Percentiles rank a stretch among this genome's conserved stretches.
phyloP scores from a whole-genome alignment of 2,888 invertebrate genomes.

The Endotricha flammealis region DNA sequence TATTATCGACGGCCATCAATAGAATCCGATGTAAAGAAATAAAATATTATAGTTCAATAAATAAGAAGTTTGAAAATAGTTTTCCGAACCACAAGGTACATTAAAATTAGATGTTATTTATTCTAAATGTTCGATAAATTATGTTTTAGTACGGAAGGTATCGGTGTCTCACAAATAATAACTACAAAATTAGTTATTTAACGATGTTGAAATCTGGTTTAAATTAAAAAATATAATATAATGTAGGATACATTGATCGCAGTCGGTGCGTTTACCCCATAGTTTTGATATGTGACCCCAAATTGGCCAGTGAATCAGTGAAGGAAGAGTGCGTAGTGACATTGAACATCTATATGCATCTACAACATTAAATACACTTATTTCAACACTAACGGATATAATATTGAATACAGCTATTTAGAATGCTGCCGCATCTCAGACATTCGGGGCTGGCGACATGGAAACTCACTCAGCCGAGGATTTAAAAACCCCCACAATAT shows the following conservation, averaged over 20 bases:
- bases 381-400: slow-evolving; percentile 5
- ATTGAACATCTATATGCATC: slow-evolving; percentile 48
- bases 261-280: too few relatives aligned
- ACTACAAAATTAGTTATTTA: background rate
- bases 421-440: background rate
- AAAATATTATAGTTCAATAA: too few relatives aligned
- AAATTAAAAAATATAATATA: too few relatives aligned
- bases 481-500: too few relatives aligned
- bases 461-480: background rate
- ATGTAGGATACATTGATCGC: too few relatives aligned
- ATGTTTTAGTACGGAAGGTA: too few relatives aligned
- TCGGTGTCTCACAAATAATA: too few relatives aligned
- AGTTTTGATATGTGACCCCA: slow-evolving; percentile 19
- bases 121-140: background rate
- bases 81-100: background rate
- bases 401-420: slow-evolving; percentile 3
- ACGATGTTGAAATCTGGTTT: too few relatives aligned
- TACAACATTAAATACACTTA: slow-evolving; percentile 61
- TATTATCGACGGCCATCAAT: too few relatives aligned
- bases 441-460: background rate
- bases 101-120: background rate
- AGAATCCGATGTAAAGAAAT: too few relatives aligned
- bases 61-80: too few relatives aligned
- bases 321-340: slow-evolving; percentile 46
- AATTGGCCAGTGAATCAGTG: slow-evolving; percentile 17